Base-by-base conservation (phyloP, 2,888 invertebrate genomes). In the Lingula anatina region DNA sequence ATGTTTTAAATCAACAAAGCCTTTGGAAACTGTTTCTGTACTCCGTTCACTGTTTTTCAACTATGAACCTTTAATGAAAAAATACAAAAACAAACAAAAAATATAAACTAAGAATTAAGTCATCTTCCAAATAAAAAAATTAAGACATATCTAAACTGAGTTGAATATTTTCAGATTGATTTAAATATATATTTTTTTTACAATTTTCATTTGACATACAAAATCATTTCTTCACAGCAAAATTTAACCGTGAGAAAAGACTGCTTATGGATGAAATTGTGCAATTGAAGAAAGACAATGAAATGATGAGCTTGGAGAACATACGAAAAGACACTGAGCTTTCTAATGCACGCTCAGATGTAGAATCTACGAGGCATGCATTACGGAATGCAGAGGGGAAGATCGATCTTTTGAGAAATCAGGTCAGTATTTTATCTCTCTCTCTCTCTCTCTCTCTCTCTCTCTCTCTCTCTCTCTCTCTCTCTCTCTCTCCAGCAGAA, bases 201-300 rank as follows among this genome's bases (percentile, higher is more conserved):
- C n/a, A n/a, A n/a, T n/a, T n/a, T n/a, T n/a, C 35, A 9, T n/a
- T n/a, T n/a, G 9, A 12, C 35, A 12, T n/a, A 9, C 35, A 12
- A 9, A 9, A 9, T 31, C 35, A 12, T n/a, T 31, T n/a, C 35
- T n/a, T 31, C 35, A 9, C 35, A 9, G 9, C 15, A 9, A 12
- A 9, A 9, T 31, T n/a, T 28, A 46, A 49, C 5, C 55, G 68
- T 46, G 73, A 75, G 57, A 74, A 74, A 53, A 54, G 68, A 5
- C 58, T 70, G 46, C 47, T 75, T 49, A 62, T 66, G 60, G 73
- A 73, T 44, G 74, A 75, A 45, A 55, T 73, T 2, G 62, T 74
- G 5, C 62, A 70, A 40, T 44, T 72, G 42, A 73, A 70, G 57
- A 75, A 71, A 49, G 65, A 65, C 39, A 66, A 66, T 25, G 70